These are phyloP conservation scores for Lithobates pipiens DNA, from an alignment of 2,797 vertebrate genomes.

Conservation along the genomic window DNA sequence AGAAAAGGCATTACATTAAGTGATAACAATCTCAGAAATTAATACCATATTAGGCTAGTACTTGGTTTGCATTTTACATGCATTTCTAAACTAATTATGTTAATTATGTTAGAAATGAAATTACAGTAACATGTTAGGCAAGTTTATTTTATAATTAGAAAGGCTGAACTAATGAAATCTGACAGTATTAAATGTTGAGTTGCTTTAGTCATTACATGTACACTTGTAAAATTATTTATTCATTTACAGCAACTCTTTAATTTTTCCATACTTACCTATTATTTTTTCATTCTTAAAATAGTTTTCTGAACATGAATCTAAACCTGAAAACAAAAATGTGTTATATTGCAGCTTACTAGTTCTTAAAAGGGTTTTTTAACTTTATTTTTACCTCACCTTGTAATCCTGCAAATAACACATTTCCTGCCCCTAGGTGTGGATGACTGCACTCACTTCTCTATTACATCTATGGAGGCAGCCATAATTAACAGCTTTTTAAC, in stretches of 20 bases:
- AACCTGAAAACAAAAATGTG: too few relatives aligned
- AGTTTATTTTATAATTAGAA: conserved; percentile 52
- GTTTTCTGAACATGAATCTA: too few relatives aligned
- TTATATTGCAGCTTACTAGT: too few relatives aligned
- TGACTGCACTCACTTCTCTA: too few relatives aligned
- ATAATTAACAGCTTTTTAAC: too few relatives aligned
- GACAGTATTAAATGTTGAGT: conserved; percentile 38
- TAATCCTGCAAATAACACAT: too few relatives aligned
- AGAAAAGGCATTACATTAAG: conserved; percentile 8
- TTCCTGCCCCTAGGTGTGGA: too few relatives aligned
- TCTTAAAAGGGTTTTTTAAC: too few relatives aligned
- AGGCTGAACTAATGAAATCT: conserved; percentile 56
- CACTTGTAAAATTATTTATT: conserved; percentile 23
- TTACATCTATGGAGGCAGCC: too few relatives aligned
- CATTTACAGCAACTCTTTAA: background rate
- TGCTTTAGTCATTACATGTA: conserved; percentile 4
- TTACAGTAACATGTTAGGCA: conserved; percentile 50
- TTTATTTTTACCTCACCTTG: too few relatives aligned
- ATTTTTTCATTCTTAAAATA: background rate
- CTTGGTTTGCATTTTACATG: conserved; percentile 39
- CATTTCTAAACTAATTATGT: conserved; percentile 54
- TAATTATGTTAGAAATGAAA: conserved; percentile 45
- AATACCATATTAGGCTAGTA: conserved; percentile 14
- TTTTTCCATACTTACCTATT: background rate
- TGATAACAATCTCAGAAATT: conserved; percentile 3